Conservation (phyloP, 2,888 invertebrate species). For the Drosophila formosana region DNA sequence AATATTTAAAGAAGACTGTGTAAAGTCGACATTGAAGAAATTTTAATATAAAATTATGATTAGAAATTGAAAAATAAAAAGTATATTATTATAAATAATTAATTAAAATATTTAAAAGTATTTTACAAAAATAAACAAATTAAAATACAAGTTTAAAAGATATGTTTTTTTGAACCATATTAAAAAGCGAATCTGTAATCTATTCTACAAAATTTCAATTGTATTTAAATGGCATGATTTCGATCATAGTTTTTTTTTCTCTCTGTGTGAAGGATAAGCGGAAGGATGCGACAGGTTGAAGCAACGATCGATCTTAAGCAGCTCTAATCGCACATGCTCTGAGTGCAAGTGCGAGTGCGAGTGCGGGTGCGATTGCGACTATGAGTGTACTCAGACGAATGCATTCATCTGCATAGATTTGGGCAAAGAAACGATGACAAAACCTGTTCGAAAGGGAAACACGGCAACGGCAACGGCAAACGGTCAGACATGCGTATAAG, state of each 20-base stretch:
- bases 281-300: background rate
- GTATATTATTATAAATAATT: too few relatives aligned
- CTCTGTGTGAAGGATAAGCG: background rate
- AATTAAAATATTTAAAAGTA: too few relatives aligned
- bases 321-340: conserved; percentile 2
- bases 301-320: conserved; percentile 2
- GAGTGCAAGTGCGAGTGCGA: background rate
- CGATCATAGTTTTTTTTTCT: background rate
- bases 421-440: conserved; percentile 2
- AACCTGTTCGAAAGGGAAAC: conserved; percentile 12
- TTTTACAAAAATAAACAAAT: too few relatives aligned
- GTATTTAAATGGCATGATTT: too few relatives aligned
- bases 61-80: too few relatives aligned
- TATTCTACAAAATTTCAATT: too few relatives aligned
- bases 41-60: too few relatives aligned
- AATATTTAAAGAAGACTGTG: too few relatives aligned
- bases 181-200: too few relatives aligned
- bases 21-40: too few relatives aligned
- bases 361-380: background rate
- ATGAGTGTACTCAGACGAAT: conserved; percentile 10
- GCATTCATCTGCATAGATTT: conserved; percentile 1
- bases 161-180: too few relatives aligned
- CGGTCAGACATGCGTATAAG: conserved; percentile 34
- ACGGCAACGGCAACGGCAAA: conserved; percentile 5
- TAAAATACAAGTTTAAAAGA: too few relatives aligned